Percentiles rank a stretch among this genome's conserved stretches.
phyloP scores from a whole-genome alignment of 2,797 vertebrate species.

The Botia kubotai region DNA sequence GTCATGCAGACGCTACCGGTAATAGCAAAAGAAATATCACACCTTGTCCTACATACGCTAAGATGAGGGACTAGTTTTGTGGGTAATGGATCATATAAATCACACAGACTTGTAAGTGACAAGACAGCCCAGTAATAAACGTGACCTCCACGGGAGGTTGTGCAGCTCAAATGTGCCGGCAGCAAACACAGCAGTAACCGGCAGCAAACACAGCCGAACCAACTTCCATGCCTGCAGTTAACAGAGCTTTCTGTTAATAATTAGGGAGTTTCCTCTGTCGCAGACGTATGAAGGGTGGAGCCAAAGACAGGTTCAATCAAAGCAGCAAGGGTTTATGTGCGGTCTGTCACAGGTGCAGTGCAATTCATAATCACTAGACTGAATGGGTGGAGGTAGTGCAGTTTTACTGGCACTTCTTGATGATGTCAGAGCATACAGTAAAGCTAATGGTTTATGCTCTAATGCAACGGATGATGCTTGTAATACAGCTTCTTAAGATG shows the following conservation, averaged over 20 bases:
- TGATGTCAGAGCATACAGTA: constrained; percentile 4
- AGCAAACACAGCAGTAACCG: neutral
- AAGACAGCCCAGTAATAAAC: neutral
- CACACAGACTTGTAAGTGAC: neutral
- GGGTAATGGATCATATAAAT: constrained; percentile 19
- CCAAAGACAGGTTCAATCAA: constrained; percentile 17
- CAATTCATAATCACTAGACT: constrained; percentile 30
- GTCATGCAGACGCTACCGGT: neutral
- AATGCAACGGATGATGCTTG: neutral
- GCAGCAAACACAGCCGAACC: neutral
- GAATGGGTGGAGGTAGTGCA: constrained; percentile 19
- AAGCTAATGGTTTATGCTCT: neutral
- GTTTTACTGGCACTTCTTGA: neutral
- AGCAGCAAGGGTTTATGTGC: neutral
- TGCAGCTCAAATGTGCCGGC: constrained; percentile 11
- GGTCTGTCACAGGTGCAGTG: constrained; percentile 5
- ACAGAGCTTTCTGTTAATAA: constrained; percentile 24
- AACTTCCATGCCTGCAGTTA: constrained; percentile 7
- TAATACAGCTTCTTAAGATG: constrained; percentile 6
- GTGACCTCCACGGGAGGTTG: constrained; percentile 18
- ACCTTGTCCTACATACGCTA: constrained; percentile 36
- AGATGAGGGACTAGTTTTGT: constrained; percentile 6
- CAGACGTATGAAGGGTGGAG: constrained; percentile 1
- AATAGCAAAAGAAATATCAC: constrained; percentile 39
- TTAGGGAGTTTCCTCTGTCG: constrained; percentile 14